Conservation (phyloP, 2,888 invertebrate species). For the Ornithoptera alexandrae region DNA sequence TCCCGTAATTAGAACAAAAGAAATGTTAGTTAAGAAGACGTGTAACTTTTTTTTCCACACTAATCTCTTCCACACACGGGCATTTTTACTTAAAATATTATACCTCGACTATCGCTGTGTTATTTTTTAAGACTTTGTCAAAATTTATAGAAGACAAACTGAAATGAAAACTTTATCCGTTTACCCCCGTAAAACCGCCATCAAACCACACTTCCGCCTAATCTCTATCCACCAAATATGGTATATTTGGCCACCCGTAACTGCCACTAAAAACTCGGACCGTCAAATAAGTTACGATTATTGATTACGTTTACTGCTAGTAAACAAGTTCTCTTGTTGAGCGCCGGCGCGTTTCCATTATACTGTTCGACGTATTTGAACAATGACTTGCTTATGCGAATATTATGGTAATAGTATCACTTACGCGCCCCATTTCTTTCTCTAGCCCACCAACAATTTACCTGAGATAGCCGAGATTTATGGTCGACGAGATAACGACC, state of each 20-base stretch:
- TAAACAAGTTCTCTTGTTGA: constrained; percentile 68
- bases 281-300: constrained; percentile 67
- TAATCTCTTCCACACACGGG: no score
- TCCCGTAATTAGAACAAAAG: no score
- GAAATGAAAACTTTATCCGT: constrained; percentile 21
- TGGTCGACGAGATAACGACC: constrained; percentile 24
- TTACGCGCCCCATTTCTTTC: constrained; percentile 24
- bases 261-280: constrained; percentile 60
- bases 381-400: constrained; percentile 27
- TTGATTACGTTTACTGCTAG: constrained; percentile 73
- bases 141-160: not conserved
- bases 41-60: no score
- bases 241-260: constrained; percentile 56
- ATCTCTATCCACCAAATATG: constrained; percentile 20
- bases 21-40: no score
- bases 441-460: constrained; percentile 28
- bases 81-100: no score
- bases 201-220: constrained; percentile 30
- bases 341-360: constrained; percentile 53
- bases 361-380: constrained; percentile 23
- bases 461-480: constrained; percentile 28
- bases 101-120: no score
- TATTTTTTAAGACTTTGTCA: not conserved
- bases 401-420: constrained; percentile 30
- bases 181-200: constrained; percentile 17